Conservation (phyloP, 2,113 vertebrate genomes). For the Pholis gunnellus region DNA sequence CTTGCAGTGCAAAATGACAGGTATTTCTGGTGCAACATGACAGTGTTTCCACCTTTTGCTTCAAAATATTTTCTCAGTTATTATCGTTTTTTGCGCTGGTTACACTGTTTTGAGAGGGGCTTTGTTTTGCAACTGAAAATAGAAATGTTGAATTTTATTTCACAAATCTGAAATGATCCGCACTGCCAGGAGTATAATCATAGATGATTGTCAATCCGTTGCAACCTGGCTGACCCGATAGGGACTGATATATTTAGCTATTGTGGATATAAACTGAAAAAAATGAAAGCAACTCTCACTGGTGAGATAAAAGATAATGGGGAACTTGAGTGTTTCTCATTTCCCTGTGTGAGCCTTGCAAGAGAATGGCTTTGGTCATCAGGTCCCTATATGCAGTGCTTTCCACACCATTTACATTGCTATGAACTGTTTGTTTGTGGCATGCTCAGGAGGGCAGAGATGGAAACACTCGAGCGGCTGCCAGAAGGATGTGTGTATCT, state of each 20-base stretch:
- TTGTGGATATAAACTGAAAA: conserved; percentile 68
- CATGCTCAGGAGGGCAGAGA: conserved; percentile 73
- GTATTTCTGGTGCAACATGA: conserved; percentile 73
- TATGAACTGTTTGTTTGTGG: conserved; percentile 78
- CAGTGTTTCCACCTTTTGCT: conserved; percentile 67
- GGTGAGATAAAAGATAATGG: conserved; percentile 78
- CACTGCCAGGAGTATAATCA: conserved; percentile 61
- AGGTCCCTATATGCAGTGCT: conserved; percentile 73
- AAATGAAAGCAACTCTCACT: conserved; percentile 68
- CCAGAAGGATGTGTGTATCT: conserved; percentile 69
- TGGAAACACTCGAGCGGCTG: conserved; percentile 65
- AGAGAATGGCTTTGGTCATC: conserved; percentile 75
- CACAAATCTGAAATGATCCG: conserved; percentile 54
- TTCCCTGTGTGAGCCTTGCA: conserved; percentile 63
- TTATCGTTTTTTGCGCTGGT: conserved; percentile 59
- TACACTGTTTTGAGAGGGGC: conserved; percentile 53
- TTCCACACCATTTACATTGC: conserved; percentile 83
- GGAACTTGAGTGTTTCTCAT: conserved; percentile 72
- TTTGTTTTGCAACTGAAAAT: conserved; percentile 71
- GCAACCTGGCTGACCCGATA: conserved; percentile 65
- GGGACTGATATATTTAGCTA: conserved; percentile 75
- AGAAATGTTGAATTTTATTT: conserved; percentile 70
- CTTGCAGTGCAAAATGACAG: conserved; percentile 68
- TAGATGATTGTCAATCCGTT: conserved; percentile 71
- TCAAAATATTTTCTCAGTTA: conserved; percentile 57